Conservation (phyloP, 2,113 vertebrate species). For the Leptocoma aspasia region DNA sequence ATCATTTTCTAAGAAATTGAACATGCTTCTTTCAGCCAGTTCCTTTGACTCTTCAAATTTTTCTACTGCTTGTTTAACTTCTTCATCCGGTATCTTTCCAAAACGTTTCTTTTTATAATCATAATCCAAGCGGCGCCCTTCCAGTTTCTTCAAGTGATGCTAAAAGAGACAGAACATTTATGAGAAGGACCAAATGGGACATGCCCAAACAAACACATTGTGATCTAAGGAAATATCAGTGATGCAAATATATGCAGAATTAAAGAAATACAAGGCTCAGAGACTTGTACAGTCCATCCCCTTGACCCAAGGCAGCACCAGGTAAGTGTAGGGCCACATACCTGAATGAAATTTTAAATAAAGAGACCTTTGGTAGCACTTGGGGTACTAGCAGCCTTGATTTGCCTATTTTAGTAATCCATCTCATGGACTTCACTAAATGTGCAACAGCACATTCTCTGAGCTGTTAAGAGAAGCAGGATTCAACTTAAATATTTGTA, state of each 20-base stretch:
- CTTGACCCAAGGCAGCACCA: neutral
- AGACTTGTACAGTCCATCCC: neutral
- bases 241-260: neutral
- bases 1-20: constrained; percentile 95
- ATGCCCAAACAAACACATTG: neutral
- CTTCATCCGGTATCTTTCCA: constrained; percentile 90
- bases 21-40: constrained; percentile 95
- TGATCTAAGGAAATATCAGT: neutral
- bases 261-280: neutral
- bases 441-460: neutral
- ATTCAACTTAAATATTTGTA: neutral
- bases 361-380: neutral
- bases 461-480: neutral
- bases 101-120: constrained; percentile 94
- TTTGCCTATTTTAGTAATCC: neutral
- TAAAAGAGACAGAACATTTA: constrained; percentile 34
- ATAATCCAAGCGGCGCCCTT: constrained; percentile 92
- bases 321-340: neutral
- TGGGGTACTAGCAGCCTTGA: neutral
- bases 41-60: constrained; percentile 96
- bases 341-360: neutral
- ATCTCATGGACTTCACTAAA: neutral
- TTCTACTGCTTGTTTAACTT: constrained; percentile 89
- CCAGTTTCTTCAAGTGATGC: constrained; percentile 94
- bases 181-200: neutral